phyloP scores from a whole-genome alignment of 2,797 vertebrate species.

The Pseudopleuronectes americanus region DNA sequence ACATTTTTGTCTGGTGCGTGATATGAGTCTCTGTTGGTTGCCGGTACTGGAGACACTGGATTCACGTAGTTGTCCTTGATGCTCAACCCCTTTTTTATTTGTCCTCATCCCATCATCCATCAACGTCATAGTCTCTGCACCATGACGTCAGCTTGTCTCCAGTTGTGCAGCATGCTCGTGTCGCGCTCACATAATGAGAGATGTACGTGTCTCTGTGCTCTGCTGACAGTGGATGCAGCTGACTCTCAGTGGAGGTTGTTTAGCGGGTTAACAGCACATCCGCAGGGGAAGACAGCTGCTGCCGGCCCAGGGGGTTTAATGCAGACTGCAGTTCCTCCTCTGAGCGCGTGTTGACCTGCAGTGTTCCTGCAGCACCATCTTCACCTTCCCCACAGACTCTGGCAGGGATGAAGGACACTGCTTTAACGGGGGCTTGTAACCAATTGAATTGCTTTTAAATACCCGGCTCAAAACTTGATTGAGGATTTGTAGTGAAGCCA shows the following conservation, averaged over 20 bases:
- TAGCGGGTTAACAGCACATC: conserved; percentile 65
- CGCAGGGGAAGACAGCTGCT: conserved; percentile 67
- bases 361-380: conserved; percentile 71
- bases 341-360: conserved; percentile 61
- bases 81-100: conserved; percentile 41
- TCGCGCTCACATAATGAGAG: conserved; percentile 10
- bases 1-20: conserved; percentile 17
- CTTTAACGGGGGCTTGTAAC: conserved; percentile 19
- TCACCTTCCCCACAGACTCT: conserved; percentile 54
- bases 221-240: conserved; percentile 41
- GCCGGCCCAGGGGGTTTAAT: conserved; percentile 68
- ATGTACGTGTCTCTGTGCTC: conserved; percentile 37
- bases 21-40: conserved; percentile 13
- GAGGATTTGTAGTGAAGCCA: conserved; percentile 40
- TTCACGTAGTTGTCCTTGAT: conserved; percentile 26
- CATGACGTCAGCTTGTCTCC: conserved; percentile 56
- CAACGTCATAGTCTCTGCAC: conserved; percentile 64
- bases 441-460: conserved; percentile 55
- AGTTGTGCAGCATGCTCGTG: conserved; percentile 7
- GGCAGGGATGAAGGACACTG: conserved; percentile 53
- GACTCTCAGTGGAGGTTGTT: conserved; percentile 32
- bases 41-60: conserved; percentile 30
- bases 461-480: conserved; percentile 50
- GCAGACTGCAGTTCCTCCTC: conserved; percentile 63
- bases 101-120: conserved; percentile 68